Conservation (phyloP, 1,140 invertebrate species). For the Bombus haemorrhoidalis region DNA sequence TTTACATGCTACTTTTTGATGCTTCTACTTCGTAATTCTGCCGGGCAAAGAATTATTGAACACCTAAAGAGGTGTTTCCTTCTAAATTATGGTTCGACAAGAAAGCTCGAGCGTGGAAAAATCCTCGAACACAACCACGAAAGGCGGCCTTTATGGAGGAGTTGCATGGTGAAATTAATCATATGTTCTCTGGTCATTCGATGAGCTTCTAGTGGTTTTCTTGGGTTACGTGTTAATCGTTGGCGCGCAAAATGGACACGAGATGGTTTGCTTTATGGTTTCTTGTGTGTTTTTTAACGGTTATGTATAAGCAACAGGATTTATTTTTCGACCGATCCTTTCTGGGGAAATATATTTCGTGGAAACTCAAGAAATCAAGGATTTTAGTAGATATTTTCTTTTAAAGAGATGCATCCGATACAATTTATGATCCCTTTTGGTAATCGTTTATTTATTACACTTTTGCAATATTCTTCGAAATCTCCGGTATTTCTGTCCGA, state of each 20-base stretch:
- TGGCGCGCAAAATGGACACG: neutral
- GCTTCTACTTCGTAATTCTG: constrained; percentile 3
- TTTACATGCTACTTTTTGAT: constrained; percentile 24
- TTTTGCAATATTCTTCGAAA: neutral
- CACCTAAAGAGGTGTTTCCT: constrained; percentile 5
- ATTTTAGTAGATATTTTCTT: neutral
- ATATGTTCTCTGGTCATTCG: neutral
- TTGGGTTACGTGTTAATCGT: constrained; percentile 21
- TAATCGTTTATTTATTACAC: neutral
- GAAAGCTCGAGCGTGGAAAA: neutral
- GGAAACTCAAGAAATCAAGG: neutral
- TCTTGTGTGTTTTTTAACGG: neutral
- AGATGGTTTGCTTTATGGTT: no score
- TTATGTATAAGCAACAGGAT: neutral
- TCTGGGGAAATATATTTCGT: neutral
- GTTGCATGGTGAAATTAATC: constrained; percentile 24
- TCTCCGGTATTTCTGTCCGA: neutral
- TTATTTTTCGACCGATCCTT: neutral
- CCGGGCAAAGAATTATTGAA: constrained; percentile 4
- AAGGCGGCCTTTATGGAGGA: neutral
- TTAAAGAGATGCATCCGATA: neutral
- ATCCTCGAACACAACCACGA: neutral
- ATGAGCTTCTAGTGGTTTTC: neutral
- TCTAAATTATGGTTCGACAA: constrained; percentile 5
- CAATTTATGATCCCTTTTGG: no score